A percentile compares a stretch with the other conserved stretches of the same genome.
These are phyloP conservation scores for Peucedramus taeniatus DNA, from an alignment of 2,113 vertebrate species.

Conservation along the genomic window DNA sequence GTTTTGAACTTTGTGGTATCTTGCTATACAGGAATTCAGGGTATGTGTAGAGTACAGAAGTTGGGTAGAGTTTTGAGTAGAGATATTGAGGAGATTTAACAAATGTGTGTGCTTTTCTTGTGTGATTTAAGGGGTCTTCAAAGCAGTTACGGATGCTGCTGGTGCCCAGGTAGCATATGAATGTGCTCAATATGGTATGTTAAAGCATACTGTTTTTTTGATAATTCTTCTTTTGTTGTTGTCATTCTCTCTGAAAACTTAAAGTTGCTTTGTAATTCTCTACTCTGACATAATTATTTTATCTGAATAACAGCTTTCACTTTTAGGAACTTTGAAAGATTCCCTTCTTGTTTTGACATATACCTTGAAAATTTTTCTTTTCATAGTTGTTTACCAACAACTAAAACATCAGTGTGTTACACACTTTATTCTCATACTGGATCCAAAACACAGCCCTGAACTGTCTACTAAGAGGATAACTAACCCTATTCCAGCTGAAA, in stretches of 20 bases:
- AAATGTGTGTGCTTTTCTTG: not conserved
- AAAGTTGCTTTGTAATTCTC: not conserved
- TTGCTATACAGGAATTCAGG: not conserved
- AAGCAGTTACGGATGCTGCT: constrained; percentile 84
- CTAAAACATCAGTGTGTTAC: not conserved
- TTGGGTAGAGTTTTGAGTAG: not conserved
- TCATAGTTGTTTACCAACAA: not conserved
- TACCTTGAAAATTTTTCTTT: not conserved
- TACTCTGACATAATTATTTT: not conserved
- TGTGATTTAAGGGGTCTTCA: constrained; percentile 82
- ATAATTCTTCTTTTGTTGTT: not conserved
- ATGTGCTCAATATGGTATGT: constrained; percentile 74
- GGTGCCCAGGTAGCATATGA: constrained; percentile 73
- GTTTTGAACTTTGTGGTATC: not conserved
- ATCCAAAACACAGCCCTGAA: not conserved
- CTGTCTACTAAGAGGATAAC: not conserved
- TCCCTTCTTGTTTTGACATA: not conserved
- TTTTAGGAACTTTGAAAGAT: not conserved
- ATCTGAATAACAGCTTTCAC: not conserved
- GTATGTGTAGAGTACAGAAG: not conserved
- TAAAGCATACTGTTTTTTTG: not conserved
- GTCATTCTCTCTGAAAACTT: not conserved
- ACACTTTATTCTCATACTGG: not conserved
- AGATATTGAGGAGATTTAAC: not conserved
- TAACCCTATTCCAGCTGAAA: not conserved